Conservation (phyloP, 2,888 invertebrate genomes). For the Lypha dubia region DNA sequence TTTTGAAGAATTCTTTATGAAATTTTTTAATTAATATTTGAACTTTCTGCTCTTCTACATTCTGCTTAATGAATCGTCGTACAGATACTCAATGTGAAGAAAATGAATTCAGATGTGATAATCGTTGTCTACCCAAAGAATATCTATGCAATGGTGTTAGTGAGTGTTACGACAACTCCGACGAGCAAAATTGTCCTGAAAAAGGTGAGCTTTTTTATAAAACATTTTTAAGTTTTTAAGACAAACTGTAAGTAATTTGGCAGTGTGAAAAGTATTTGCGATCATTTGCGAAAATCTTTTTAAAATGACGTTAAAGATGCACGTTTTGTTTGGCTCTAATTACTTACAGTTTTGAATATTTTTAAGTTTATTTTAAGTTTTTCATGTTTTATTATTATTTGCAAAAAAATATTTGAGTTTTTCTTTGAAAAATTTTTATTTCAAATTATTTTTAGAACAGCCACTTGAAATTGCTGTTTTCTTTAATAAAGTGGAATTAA, state of each 20-base stretch:
- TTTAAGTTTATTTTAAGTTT: slow-evolving; percentile 60
- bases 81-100: slow-evolving; percentile 74
- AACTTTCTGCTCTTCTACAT: slow-evolving; percentile 51
- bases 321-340: background rate
- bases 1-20: slow-evolving; percentile 3
- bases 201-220: slow-evolving; percentile 73
- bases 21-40: slow-evolving; percentile 40
- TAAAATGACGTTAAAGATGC: no score
- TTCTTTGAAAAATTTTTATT: slow-evolving; percentile 2
- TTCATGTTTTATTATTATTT: slow-evolving; percentile 58
- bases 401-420: slow-evolving; percentile 37
- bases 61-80: slow-evolving; percentile 42
- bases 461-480: slow-evolving; percentile 52
- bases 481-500: slow-evolving; percentile 23
- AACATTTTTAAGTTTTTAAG: slow-evolving; percentile 37
- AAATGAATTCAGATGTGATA: slow-evolving; percentile 87
- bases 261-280: background rate
- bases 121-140: slow-evolving; percentile 85
- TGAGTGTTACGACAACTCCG: slow-evolving; percentile 87
- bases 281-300: background rate
- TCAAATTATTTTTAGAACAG: slow-evolving; percentile 17
- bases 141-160: slow-evolving; percentile 85
- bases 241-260: slow-evolving; percentile 15
- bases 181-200: slow-evolving; percentile 86
- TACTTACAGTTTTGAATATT: slow-evolving; percentile 22